These are phyloP conservation scores for Capitella teleta DNA, from an alignment of 1,140 invertebrate species.

Conservation along the genomic window DNA sequence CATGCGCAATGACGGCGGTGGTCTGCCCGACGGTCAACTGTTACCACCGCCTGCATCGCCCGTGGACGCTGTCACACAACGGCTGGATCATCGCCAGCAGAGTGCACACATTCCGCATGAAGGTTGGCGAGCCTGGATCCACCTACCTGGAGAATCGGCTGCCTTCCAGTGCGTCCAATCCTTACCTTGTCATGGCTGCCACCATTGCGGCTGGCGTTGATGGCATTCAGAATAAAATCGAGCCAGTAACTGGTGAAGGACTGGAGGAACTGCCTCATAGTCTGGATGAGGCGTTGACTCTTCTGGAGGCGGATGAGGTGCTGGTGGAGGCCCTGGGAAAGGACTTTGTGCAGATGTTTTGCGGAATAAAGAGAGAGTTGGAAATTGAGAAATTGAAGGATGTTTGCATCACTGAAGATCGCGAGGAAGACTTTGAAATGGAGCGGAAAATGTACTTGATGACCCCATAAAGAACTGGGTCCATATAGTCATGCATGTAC, in stretches of 20 bases:
- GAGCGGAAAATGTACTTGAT: too few species aligned
- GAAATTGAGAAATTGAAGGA: constrained; percentile 8
- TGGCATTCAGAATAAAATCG: constrained; percentile 15
- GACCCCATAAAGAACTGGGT: too few species aligned
- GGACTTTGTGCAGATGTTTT: constrained; percentile 14
- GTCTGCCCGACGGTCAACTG: constrained; percentile 19
- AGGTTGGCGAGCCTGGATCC: constrained; percentile 1
- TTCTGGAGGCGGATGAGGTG: constrained; percentile 12
- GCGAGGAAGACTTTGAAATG: too few species aligned
- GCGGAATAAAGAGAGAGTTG: constrained; percentile 12
- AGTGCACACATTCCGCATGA: constrained; percentile 3
- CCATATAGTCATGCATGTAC: too few species aligned
- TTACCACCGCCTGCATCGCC: constrained; percentile 13
- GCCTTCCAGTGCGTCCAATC: constrained; percentile 15
- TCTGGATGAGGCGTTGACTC: constrained; percentile 14
- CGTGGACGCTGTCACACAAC: constrained; percentile 10
- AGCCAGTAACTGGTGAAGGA: neutral
- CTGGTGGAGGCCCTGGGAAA: constrained; percentile 14
- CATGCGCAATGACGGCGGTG: constrained; percentile 14
- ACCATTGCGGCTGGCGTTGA: constrained; percentile 20
- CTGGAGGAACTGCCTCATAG: constrained; percentile 10
- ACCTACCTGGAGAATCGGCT: constrained; percentile 19
- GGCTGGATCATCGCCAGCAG: constrained; percentile 15
- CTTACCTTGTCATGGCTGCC: constrained; percentile 17
- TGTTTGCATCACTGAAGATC: neutral